phyloP scores from a whole-genome alignment of 2,888 invertebrate genomes.

The Cantharis rustica region DNA sequence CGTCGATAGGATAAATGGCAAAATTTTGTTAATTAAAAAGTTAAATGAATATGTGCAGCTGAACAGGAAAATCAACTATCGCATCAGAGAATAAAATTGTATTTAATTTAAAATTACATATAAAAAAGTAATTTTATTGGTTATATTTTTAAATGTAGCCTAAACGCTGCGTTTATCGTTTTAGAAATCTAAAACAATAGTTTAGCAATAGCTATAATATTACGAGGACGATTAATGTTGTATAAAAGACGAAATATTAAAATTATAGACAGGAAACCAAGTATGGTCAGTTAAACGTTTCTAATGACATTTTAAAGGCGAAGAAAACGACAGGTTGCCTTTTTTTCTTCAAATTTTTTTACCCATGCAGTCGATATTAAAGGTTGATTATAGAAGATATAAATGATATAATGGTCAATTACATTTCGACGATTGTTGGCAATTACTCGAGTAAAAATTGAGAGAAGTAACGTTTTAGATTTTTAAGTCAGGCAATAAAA shows the following conservation, averaged over 20 bases:
- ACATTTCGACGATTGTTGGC: conserved; percentile 21
- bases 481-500: background rate
- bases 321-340: conserved; percentile 26
- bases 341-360: conserved; percentile 22
- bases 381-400: conserved; percentile 33
- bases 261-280: conserved; percentile 24
- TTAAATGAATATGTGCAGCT: background rate
- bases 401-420: conserved; percentile 36
- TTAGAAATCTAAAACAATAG: conserved; percentile 18
- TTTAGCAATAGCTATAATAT: conserved; percentile 14
- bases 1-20: background rate
- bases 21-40: background rate
- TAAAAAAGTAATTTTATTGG: background rate
- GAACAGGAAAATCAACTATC: background rate
- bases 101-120: background rate
- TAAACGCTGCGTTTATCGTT: conserved; percentile 10
- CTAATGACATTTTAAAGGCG: conserved; percentile 38
- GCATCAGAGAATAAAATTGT: background rate
- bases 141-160: background rate
- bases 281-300: conserved; percentile 32
- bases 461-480: conserved; percentile 3
- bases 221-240: conserved; percentile 4
- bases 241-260: conserved; percentile 18
- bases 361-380: conserved; percentile 30
- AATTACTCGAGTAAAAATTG: conserved; percentile 17